phyloP scores from a whole-genome alignment of 2,797 vertebrate genomes.

The Lithobates pipiens region DNA sequence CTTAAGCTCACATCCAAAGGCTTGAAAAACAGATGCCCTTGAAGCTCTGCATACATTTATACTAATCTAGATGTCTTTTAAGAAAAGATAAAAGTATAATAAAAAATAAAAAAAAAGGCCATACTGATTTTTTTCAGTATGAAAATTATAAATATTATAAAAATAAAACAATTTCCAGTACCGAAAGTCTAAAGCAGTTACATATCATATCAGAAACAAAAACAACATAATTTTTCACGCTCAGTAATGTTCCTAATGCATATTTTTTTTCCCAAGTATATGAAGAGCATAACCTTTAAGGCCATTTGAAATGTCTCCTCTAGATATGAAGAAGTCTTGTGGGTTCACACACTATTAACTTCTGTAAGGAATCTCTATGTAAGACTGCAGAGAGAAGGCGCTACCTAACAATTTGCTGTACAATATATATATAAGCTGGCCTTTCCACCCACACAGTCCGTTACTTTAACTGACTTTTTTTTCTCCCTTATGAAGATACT shows the following conservation, averaged over 20 bases:
- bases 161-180: neutral
- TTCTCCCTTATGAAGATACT: slow-evolving; percentile 89
- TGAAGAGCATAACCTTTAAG: slow-evolving; percentile 36
- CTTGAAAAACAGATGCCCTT: too few species aligned
- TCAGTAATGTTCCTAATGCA: neutral
- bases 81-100: too few species aligned
- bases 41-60: too few species aligned
- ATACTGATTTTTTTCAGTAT: neutral
- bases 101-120: too few species aligned
- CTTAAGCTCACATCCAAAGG: too few species aligned
- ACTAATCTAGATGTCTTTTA: too few species aligned
- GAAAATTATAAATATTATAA: neutral
- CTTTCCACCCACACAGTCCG: slow-evolving; percentile 27
- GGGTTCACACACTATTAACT: slow-evolving; percentile 30
- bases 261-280: neutral
- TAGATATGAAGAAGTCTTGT: slow-evolving; percentile 27
- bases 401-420: slow-evolving; percentile 19
- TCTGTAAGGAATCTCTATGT: slow-evolving; percentile 23
- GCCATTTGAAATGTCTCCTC: slow-evolving; percentile 14
- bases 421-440: slow-evolving; percentile 46
- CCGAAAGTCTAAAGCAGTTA: neutral
- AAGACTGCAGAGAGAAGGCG: slow-evolving; percentile 28
- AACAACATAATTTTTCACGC: neutral
- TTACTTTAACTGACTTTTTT: slow-evolving; percentile 68
- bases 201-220: neutral